Conservation (phyloP, 2,113 vertebrate species). For the Brienomyrus longianalis region DNA sequence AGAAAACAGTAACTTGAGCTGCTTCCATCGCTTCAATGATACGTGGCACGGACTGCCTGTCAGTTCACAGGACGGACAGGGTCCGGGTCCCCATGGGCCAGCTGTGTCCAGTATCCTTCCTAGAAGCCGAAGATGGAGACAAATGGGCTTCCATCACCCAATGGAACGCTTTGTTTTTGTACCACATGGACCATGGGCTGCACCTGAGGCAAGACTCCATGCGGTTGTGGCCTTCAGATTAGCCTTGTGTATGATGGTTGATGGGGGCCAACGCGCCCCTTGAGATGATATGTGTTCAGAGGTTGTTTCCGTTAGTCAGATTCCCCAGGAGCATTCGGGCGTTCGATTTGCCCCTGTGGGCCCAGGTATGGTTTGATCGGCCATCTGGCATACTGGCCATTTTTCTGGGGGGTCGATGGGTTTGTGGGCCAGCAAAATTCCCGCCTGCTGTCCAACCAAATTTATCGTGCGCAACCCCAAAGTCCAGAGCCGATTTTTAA, state of each 20-base stretch:
- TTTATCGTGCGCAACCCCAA: neutral
- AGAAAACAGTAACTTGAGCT: neutral
- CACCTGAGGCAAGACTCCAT: neutral
- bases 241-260: neutral
- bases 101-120: neutral
- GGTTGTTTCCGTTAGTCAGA: neutral
- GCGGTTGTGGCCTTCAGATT: constrained; percentile 25
- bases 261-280: neutral
- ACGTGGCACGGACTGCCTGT: too few species aligned
- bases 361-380: neutral
- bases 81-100: neutral
- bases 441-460: neutral
- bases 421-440: neutral
- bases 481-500: neutral
- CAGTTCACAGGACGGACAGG: neutral
- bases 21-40: too few species aligned
- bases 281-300: neutral
- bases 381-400: neutral
- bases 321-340: neutral
- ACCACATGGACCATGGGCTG: constrained; percentile 17
- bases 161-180: constrained; percentile 39
- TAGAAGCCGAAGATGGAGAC: neutral
- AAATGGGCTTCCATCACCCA: neutral
- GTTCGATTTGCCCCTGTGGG: neutral
- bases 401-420: neutral